Conservation (phyloP, 2,888 invertebrate species). For the Drosophila mimica region DNA sequence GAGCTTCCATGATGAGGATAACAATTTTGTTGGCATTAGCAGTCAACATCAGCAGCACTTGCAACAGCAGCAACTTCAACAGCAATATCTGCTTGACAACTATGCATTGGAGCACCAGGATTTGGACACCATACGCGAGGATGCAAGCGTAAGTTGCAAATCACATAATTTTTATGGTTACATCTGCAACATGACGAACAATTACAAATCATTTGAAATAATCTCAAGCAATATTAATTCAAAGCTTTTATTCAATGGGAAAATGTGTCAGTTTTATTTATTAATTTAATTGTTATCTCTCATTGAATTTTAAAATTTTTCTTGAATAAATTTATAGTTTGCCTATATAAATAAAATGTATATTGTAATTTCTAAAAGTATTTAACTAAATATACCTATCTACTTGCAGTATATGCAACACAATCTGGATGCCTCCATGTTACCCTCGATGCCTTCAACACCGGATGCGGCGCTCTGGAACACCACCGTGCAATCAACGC, state of each 20-base stretch:
- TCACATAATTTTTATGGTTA: neutral
- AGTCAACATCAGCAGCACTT: constrained; percentile 35
- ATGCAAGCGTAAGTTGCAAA: constrained; percentile 91
- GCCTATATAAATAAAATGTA: no score
- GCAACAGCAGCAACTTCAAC: constrained; percentile 44
- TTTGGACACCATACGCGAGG: constrained; percentile 88
- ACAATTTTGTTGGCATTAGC: constrained; percentile 72
- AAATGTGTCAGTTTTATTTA: neutral
- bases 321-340: no score
- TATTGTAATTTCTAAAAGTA: neutral
- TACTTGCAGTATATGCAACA: constrained; percentile 76
- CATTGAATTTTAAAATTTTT: neutral
- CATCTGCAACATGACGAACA: neutral
- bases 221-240: neutral
- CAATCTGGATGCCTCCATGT: constrained; percentile 92
- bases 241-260: neutral
- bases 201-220: neutral
- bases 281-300: neutral
- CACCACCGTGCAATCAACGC: constrained; percentile 88
- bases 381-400: constrained; percentile 4
- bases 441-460: constrained; percentile 90
- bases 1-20: constrained; percentile 90
- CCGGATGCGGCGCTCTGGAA: constrained; percentile 86
- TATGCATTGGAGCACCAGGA: constrained; percentile 73
- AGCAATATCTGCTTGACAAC: constrained; percentile 65